phyloP scores from a whole-genome alignment of 2,888 invertebrate species.

The Strigamia crassipes region DNA sequence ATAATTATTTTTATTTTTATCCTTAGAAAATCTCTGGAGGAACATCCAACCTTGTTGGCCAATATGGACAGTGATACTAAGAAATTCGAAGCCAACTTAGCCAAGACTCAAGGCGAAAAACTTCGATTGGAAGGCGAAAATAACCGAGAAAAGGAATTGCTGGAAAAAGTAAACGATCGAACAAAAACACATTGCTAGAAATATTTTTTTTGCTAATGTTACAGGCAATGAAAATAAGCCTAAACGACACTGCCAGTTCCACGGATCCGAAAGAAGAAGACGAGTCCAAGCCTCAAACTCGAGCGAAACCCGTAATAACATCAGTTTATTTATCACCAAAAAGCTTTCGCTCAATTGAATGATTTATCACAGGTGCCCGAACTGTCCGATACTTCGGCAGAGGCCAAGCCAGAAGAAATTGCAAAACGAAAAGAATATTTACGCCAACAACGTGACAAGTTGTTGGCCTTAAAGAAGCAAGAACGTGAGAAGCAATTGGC shows the following conservation, averaged over 20 bases:
- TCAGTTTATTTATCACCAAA: background rate
- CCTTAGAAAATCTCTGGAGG: slow-evolving; percentile 51
- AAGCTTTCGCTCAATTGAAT: background rate
- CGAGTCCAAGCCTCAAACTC: background rate
- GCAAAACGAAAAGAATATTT: slow-evolving; percentile 81
- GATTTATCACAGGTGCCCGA: background rate
- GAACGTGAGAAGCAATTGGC: slow-evolving; percentile 77
- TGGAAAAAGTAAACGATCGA: slow-evolving; percentile 54
- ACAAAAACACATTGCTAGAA: background rate
- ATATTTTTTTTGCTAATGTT: background rate
- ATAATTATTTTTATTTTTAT: too few relatives aligned
- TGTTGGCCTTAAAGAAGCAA: slow-evolving; percentile 85
- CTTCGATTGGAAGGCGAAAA: slow-evolving; percentile 58
- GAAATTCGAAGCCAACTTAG: slow-evolving; percentile 53
- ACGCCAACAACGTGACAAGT: slow-evolving; percentile 85
- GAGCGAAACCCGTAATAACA: background rate
- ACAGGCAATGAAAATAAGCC: background rate
- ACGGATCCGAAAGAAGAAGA: background rate
- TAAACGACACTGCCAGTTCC: background rate
- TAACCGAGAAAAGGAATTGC: slow-evolving; percentile 57
- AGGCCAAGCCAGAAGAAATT: slow-evolving; percentile 69
- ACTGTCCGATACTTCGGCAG: slow-evolving; percentile 46
- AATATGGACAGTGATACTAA: slow-evolving; percentile 52
- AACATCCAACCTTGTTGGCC: slow-evolving; percentile 51
- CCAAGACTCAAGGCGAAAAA: slow-evolving; percentile 56